Conservation (phyloP, 1,140 invertebrate genomes). For the Bombus fervidus region DNA sequence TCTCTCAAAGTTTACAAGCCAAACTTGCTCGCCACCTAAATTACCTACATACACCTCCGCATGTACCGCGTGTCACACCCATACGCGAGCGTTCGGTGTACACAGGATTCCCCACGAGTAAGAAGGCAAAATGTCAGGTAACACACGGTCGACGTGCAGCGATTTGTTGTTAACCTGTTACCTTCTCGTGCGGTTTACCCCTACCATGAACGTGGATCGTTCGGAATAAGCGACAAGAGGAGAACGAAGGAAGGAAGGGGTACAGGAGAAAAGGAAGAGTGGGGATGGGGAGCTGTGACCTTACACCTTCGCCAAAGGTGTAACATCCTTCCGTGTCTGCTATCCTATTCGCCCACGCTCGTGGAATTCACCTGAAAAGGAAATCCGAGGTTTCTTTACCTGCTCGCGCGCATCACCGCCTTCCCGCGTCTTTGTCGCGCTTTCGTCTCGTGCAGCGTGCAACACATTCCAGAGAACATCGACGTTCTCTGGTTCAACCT, state of each 20-base stretch:
- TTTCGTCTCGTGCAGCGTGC: neutral
- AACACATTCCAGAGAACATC: neutral
- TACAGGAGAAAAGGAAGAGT: neutral
- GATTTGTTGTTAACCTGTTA: constrained; percentile 71
- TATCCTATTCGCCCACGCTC: constrained; percentile 76
- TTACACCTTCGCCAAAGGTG: constrained; percentile 67
- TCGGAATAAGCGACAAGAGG: constrained; percentile 30
- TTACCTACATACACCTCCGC: neutral
- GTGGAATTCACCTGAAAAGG: constrained; percentile 79
- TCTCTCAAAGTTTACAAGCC: neutral
- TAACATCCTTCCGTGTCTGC: constrained; percentile 64
- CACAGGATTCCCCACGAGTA: neutral
- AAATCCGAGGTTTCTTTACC: constrained; percentile 70
- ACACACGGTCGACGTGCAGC: constrained; percentile 31
- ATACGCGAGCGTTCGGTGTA: no score
- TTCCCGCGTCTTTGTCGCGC: constrained; percentile 18
- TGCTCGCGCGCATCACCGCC: constrained; percentile 44
- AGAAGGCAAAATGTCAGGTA: constrained; percentile 1
- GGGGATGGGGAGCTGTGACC: constrained; percentile 61
- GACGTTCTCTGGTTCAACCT: constrained; percentile 1
- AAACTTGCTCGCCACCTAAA: neutral
- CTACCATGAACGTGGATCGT: constrained; percentile 46
- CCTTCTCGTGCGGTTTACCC: constrained; percentile 55
- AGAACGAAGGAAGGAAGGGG: constrained; percentile 49
- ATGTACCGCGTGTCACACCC: neutral